Conservation (phyloP, 2,888 invertebrate species). For the Aquatica leii region DNA sequence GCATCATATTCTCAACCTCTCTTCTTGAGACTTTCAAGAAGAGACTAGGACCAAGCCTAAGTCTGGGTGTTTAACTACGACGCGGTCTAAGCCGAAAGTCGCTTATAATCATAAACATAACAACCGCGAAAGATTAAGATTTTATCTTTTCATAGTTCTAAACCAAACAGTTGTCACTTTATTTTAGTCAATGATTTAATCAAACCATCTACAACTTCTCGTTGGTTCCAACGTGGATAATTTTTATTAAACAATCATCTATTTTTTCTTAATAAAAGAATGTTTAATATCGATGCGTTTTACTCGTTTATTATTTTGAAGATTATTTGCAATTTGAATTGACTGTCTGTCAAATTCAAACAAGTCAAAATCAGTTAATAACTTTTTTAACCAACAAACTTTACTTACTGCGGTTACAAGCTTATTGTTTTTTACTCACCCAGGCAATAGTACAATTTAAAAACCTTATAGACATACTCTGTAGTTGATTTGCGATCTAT, state of each 20-base stretch:
- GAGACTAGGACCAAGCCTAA: too few relatives aligned
- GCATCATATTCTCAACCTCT: too few relatives aligned
- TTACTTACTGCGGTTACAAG: neutral
- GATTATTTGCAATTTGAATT: conserved; percentile 2
- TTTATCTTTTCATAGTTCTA: too few relatives aligned
- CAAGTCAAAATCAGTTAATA: neutral
- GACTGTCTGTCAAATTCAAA: conserved; percentile 5
- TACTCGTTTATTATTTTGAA: conserved; percentile 2
- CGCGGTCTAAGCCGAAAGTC: too few relatives aligned
- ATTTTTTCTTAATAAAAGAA: conserved; percentile 6
- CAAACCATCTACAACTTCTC: neutral
- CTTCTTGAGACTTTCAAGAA: too few relatives aligned
- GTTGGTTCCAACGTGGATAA: neutral
- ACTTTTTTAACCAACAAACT: conserved; percentile 1
- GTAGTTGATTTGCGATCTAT: conserved; percentile 1
- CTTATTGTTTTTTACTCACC: neutral
- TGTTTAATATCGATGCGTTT: neutral
- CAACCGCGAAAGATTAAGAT: too few relatives aligned
- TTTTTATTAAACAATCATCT: neutral
- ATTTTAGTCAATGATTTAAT: neutral
- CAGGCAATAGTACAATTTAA: neutral
- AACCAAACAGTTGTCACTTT: too few relatives aligned
- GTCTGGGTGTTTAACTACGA: too few relatives aligned
- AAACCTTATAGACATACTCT: neutral
- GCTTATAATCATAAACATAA: too few relatives aligned